phyloP scores from a whole-genome alignment of 2,113 vertebrate genomes.

The Corynorhinus townsendii region DNA sequence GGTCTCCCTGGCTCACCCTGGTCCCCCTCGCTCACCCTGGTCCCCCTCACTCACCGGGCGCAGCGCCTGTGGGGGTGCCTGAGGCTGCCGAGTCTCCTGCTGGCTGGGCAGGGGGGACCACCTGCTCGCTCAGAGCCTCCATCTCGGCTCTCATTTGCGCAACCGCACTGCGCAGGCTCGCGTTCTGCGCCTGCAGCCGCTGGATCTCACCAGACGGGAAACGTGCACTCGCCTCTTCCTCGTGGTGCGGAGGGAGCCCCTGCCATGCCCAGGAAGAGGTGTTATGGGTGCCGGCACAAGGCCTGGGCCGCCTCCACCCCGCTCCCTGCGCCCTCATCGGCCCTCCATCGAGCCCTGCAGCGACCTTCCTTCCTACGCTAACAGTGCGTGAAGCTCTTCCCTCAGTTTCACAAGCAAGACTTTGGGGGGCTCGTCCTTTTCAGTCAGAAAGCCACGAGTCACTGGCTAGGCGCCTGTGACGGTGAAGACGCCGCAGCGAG shows the following conservation, averaged over 20 bases:
- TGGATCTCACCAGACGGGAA: slow-evolving; percentile 79
- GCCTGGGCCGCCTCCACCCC: no score
- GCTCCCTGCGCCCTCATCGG: rapidly evolving
- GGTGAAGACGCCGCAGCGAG: neutral
- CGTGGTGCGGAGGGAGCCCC: neutral
- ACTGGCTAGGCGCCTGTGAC: rapidly evolving
- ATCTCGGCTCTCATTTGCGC: slow-evolving; percentile 92
- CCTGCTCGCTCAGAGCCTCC: slow-evolving; percentile 81
- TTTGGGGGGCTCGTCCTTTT: neutral
- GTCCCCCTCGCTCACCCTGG: neutral
- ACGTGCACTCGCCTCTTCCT: neutral
- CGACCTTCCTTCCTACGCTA: neutral
- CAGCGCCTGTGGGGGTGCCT: neutral
- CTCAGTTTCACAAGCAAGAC: neutral
- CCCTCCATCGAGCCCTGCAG: rapidly evolving
- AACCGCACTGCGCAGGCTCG: slow-evolving; percentile 80
- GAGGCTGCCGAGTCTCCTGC: neutral
- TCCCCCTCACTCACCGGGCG: neutral
- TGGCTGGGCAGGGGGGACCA: neutral
- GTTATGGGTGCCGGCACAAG: rapidly evolving
- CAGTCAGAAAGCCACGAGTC: no score
- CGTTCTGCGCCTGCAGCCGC: slow-evolving; percentile 87
- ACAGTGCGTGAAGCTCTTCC: neutral
- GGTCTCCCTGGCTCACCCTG: neutral
- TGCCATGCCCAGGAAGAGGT: slow-evolving; percentile 34